Evolutionary conservation across 2,888 invertebrate genomes (phyloP).

Genomic region (Pristionchus maxplancki): DNA sequence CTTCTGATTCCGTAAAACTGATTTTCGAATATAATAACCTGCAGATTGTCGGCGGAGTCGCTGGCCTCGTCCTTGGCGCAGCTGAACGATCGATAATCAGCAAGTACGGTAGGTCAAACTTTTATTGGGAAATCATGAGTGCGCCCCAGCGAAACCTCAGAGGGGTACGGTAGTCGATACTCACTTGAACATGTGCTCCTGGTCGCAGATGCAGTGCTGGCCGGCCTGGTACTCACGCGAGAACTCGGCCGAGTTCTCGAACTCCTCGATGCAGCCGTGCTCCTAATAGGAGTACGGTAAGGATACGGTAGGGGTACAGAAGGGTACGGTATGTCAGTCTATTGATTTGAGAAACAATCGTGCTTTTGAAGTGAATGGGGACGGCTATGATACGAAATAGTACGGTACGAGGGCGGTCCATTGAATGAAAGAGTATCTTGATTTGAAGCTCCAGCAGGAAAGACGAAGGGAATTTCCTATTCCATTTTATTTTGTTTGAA

Average conservation of each 20-base stretch:
- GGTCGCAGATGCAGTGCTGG: slow-evolving; percentile 97
- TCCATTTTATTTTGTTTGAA: too few species aligned
- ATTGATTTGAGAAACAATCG: neutral
- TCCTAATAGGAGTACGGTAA: slow-evolving; percentile 12
- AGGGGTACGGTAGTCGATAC: slow-evolving; percentile 22
- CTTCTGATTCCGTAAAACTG: too few species aligned
- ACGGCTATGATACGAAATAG: too few species aligned
- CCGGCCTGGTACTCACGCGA: slow-evolving; percentile 93
- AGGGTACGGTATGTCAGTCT: too few species aligned
- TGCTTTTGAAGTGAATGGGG: neutral
- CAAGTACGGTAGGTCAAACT: neutral
- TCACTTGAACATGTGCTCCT: slow-evolving; percentile 86
- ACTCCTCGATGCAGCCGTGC: slow-evolving; percentile 51
- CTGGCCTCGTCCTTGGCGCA: slow-evolving; percentile 67
- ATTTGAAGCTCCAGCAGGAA: too few species aligned
- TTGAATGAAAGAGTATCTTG: too few species aligned
- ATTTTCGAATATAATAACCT: neutral
- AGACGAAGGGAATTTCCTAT: too few species aligned
- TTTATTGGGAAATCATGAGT: slow-evolving; percentile 50
- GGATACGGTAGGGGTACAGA: neutral
- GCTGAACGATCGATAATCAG: slow-evolving; percentile 55
- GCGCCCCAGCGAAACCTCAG: neutral
- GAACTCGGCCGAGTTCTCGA: slow-evolving; percentile 84
- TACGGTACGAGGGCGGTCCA: too few species aligned
- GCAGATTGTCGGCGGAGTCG: slow-evolving; percentile 59